Evolutionary conservation across 2,113 vertebrate genomes (phyloP).

Genomic region (Tylochromis polylepis): DNA sequence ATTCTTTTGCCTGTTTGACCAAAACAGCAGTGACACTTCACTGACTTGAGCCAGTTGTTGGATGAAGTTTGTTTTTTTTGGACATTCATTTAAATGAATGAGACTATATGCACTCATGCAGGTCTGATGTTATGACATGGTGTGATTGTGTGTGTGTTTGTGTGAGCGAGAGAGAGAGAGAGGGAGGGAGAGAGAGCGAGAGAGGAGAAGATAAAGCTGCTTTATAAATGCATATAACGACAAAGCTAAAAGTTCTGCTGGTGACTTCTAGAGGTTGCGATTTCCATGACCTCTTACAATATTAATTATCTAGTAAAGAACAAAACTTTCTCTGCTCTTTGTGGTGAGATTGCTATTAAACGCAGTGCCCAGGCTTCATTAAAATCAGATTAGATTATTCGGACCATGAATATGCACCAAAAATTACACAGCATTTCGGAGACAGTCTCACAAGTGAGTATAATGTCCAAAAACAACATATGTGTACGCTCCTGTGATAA

Average conservation of each 20-base stretch:
- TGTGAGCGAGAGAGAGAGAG: fast-evolving
- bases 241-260: background rate
- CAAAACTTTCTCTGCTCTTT: background rate
- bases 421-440: background rate
- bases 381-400: background rate
- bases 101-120: background rate
- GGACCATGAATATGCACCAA: background rate
- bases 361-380: background rate
- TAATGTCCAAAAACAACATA: background rate
- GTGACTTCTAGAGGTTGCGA: background rate
- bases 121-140: background rate
- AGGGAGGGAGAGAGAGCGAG: background rate
- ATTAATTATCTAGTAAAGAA: background rate
- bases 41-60: background rate
- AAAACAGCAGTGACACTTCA: background rate
- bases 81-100: background rate
- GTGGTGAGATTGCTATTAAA: background rate
- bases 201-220: background rate
- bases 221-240: background rate
- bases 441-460: background rate
- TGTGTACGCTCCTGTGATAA: background rate
- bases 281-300: background rate
- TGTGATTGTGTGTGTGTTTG: background rate
- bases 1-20: background rate
- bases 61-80: background rate